These are phyloP conservation scores for Eueremaeus valkanovi DNA, from an alignment of 2,888 invertebrate species.

Conservation along the genomic window DNA sequence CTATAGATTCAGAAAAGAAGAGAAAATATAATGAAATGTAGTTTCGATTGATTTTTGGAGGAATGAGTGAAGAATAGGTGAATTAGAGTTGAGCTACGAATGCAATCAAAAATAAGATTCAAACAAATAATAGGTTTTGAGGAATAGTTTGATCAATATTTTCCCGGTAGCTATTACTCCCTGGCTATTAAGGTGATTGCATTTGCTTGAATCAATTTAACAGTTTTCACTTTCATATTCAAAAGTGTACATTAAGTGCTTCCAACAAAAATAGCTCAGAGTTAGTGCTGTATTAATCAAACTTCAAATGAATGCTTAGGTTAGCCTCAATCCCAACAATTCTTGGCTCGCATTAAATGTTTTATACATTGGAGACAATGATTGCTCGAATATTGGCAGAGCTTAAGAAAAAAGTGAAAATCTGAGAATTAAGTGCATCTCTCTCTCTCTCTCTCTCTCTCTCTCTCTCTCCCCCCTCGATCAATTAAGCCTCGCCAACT, in stretches of 20 bases:
- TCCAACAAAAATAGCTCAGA: background rate
- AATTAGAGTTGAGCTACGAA: background rate
- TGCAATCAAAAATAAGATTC: background rate
- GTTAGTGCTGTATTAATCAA: conserved; percentile 13
- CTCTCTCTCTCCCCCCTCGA: no score
- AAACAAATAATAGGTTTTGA: background rate
- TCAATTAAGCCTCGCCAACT: conserved; percentile 3
- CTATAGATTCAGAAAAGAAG: no score
- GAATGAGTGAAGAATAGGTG: background rate
- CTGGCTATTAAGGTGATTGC: background rate
- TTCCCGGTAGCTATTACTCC: background rate
- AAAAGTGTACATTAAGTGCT: conserved; percentile 4
- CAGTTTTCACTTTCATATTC: conserved; percentile 6
- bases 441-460: no score
- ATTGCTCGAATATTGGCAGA: background rate
- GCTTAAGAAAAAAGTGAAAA: background rate
- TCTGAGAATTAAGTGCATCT: conserved; percentile 19
- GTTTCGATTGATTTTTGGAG: no score
- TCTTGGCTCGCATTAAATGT: background rate
- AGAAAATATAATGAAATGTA: no score
- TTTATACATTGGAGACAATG: background rate
- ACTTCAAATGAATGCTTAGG: background rate
- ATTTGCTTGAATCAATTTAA: conserved; percentile 1
- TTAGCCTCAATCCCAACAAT: background rate
- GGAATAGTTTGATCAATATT: background rate